Conservation (phyloP, 2,797 vertebrate genomes). For the Prunella strophiata region DNA sequence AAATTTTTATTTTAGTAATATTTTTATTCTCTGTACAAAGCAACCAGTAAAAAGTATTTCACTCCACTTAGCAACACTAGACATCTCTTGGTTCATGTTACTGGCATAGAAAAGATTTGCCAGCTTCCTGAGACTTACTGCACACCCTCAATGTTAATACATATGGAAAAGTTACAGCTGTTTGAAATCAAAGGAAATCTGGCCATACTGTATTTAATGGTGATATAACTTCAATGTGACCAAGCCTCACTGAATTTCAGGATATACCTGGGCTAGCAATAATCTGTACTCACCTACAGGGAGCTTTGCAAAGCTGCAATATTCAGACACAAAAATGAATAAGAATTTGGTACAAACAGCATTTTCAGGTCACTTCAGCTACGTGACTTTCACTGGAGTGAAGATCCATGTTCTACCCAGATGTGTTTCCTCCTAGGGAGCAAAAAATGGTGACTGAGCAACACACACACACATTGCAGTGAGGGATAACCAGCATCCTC, state of each 20-base stretch:
- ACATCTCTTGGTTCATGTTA: background rate
- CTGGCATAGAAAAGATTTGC: background rate
- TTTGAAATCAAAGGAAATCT: background rate
- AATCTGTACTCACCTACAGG: background rate
- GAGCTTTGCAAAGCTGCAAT: background rate
- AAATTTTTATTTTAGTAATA: background rate
- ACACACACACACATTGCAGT: background rate
- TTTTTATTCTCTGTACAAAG: background rate
- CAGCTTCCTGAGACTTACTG: background rate
- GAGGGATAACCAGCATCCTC: background rate
- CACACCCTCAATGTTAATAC: background rate
- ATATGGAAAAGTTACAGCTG: background rate
- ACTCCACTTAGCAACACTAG: background rate
- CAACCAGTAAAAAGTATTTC: background rate
- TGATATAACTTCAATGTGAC: background rate
- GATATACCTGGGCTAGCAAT: background rate
- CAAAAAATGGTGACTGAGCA: background rate
- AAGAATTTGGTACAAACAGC: background rate
- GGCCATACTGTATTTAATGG: background rate
- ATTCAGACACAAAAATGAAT: background rate
- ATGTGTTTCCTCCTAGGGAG: background rate
- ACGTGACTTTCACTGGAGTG: background rate
- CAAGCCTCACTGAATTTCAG: background rate
- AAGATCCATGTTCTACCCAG: background rate
- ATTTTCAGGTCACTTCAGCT: background rate